phyloP scores from a whole-genome alignment of 2,797 vertebrate genomes.

The Dicrostonyx torquatus region DNA sequence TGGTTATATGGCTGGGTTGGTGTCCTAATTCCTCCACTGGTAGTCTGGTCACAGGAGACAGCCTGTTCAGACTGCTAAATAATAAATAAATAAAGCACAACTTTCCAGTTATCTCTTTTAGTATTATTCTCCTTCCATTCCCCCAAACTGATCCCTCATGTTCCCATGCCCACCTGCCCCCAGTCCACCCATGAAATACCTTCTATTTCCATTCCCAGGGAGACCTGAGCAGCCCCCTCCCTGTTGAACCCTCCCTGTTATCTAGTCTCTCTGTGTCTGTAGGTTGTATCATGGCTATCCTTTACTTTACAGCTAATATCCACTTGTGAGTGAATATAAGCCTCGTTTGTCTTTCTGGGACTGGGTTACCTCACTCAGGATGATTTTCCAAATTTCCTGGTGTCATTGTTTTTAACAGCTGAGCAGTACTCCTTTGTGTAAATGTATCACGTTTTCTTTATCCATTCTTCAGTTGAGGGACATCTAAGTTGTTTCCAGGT shows the following conservation, averaged over 20 bases:
- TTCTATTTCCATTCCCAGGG: not conserved
- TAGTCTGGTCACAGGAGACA: not conserved
- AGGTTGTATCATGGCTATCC: not conserved
- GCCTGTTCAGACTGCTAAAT: not conserved
- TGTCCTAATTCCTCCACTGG: not conserved
- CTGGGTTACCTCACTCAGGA: too few species aligned
- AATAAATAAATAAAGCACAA: too few species aligned
- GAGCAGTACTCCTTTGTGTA: too few species aligned
- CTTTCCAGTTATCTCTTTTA: not conserved
- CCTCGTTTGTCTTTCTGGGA: too few species aligned
- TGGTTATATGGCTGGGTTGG: not conserved
- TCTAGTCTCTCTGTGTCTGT: not conserved
- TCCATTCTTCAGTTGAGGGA: not conserved
- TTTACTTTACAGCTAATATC: not conserved
- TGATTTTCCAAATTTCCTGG: too few species aligned
- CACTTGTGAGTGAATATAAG: not conserved
- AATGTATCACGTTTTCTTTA: too few species aligned
- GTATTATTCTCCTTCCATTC: not conserved
- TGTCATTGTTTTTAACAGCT: too few species aligned
- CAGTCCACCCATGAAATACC: not conserved
- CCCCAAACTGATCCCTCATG: not conserved
- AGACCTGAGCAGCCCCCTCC: too few species aligned
- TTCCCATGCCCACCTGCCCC: not conserved
- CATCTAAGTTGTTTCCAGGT: not conserved
- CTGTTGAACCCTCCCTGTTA: not conserved